Conservation (phyloP, 2,113 vertebrate genomes). For the Misgurnus mizolepis region DNA sequence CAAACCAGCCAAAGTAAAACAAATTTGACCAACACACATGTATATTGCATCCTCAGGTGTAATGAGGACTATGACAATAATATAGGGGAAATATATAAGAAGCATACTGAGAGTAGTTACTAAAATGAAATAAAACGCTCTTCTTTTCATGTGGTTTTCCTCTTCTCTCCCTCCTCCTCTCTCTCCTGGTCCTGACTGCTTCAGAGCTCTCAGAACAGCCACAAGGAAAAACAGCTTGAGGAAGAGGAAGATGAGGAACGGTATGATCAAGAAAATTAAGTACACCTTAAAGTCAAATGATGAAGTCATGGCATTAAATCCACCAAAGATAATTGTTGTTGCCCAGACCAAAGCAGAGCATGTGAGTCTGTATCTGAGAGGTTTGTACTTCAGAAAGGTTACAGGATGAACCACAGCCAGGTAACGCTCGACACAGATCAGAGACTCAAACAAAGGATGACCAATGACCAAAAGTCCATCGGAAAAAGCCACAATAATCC, state of each 20-base stretch:
- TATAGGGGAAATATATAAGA: neutral
- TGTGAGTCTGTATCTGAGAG: constrained; percentile 27
- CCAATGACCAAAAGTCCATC: neutral
- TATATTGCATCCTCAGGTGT: neutral
- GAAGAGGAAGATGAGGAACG: neutral
- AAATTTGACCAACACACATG: neutral
- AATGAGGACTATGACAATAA: neutral
- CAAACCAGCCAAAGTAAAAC: neutral
- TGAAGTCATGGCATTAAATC: neutral
- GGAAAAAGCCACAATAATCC: neutral
- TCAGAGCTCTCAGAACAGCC: constrained; percentile 23
- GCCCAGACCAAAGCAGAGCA: neutral
- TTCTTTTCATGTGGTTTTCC: constrained; percentile 17
- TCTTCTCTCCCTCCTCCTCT: neutral
- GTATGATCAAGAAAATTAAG: neutral
- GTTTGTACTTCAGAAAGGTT: constrained; percentile 37
- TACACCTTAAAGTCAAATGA: neutral
- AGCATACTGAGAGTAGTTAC: neutral
- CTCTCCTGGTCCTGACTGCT: constrained; percentile 33
- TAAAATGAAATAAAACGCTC: constrained; percentile 4
- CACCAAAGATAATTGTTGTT: neutral
- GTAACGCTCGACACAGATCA: constrained; percentile 5
- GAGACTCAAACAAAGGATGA: constrained; percentile 16
- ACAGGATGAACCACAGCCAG: constrained; percentile 19
- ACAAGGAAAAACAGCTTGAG: neutral